These are phyloP conservation scores for Araneus ventricosus DNA, from an alignment of 1,140 invertebrate genomes.

Conservation along the genomic window DNA sequence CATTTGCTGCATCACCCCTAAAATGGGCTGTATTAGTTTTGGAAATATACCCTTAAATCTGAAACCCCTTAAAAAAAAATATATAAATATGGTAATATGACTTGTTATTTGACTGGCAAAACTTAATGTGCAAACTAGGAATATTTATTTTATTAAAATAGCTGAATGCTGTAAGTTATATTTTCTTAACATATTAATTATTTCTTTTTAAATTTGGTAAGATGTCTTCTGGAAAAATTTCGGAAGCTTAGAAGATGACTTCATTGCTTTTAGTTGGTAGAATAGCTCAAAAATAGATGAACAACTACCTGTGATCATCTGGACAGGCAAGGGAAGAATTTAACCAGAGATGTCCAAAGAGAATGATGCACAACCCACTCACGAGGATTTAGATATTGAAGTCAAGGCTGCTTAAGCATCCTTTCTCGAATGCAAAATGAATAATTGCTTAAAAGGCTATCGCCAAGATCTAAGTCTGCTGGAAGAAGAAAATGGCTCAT, in stretches of 20 bases:
- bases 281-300: slow-evolving; percentile 78
- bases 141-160: no score
- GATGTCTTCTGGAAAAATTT: slow-evolving; percentile 82
- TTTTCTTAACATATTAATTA: background rate
- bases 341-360: slow-evolving; percentile 72
- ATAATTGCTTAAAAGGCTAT: slow-evolving; percentile 78
- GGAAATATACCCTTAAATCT: no score
- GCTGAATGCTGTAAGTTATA: no score
- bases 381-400: slow-evolving; percentile 80
- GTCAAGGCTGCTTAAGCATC: slow-evolving; percentile 79
- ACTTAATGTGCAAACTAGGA: no score
- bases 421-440: slow-evolving; percentile 79
- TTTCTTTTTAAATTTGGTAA: slow-evolving; percentile 15
- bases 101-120: no score
- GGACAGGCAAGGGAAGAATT: slow-evolving; percentile 59
- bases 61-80: no score
- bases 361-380: slow-evolving; percentile 79
- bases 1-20: no score
- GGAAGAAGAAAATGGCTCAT: slow-evolving; percentile 53
- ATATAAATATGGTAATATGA: no score
- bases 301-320: background rate
- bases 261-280: slow-evolving; percentile 78
- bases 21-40: no score
- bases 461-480: slow-evolving; percentile 74
- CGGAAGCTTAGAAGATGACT: slow-evolving; percentile 81